Conservation (phyloP, 2,888 invertebrate species). For the Coecobrya sp. region DNA sequence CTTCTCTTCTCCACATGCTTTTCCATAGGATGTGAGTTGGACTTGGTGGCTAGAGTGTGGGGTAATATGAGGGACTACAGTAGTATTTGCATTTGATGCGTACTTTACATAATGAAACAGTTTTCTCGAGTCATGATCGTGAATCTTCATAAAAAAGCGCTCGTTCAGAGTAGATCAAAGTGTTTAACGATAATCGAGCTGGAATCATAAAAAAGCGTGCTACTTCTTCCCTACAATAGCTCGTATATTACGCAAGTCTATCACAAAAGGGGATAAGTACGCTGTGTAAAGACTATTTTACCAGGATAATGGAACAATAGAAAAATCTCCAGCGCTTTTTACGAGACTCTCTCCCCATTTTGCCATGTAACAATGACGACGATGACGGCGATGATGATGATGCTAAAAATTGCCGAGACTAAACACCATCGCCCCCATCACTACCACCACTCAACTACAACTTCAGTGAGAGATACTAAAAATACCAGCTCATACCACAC, state of each 20-base stretch:
- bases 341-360: not conserved
- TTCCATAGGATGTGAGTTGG: too few species aligned
- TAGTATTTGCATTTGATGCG: not conserved
- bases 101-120: constrained; percentile 15
- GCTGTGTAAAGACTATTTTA: not conserved
- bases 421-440: constrained; percentile 68
- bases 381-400: constrained; percentile 14
- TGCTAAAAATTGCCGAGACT: constrained; percentile 60
- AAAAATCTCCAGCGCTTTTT: not conserved
- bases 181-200: constrained; percentile 47
- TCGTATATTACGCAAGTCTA: not conserved
- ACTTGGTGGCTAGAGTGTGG: too few species aligned
- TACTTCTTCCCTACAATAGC: not conserved
- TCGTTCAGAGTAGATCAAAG: constrained; percentile 30
- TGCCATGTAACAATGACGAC: constrained; percentile 2
- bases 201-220: constrained; percentile 28
- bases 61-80: too few species aligned
- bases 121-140: not conserved
- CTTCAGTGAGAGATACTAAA: constrained; percentile 36
- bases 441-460: constrained; percentile 63
- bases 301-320: constrained; percentile 35
- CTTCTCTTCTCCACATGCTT: too few species aligned
- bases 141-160: constrained; percentile 41
- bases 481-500: constrained; percentile 58
- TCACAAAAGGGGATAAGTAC: constrained; percentile 33